These are phyloP conservation scores for Lasioglossum pauxillum DNA, from an alignment of 2,888 invertebrate species.

Conservation along the genomic window DNA sequence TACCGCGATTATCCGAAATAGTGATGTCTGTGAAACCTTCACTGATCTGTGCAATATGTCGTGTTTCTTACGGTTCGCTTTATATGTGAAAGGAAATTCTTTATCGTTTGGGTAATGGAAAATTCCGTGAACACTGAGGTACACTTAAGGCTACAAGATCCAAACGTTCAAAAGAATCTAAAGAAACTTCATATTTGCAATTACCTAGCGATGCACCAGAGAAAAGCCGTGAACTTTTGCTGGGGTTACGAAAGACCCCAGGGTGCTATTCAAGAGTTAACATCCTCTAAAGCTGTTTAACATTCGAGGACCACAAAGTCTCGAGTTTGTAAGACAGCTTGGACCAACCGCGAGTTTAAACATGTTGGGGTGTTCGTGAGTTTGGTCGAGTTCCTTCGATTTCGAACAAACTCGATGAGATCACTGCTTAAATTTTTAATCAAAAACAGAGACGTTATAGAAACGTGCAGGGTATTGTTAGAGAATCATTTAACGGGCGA, in stretches of 20 bases:
- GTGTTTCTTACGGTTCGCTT: too few relatives aligned
- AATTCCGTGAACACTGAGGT: too few relatives aligned
- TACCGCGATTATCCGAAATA: too few relatives aligned
- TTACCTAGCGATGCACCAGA: not conserved
- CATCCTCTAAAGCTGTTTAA: not conserved
- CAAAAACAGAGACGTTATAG: not conserved
- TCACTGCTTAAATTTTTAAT: not conserved
- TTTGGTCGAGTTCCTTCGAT: not conserved
- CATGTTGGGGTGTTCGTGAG: not conserved
- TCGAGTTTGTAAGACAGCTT: not conserved
- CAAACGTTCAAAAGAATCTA: too few relatives aligned
- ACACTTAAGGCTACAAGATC: too few relatives aligned
- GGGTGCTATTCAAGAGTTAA: not conserved
- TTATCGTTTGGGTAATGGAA: too few relatives aligned
- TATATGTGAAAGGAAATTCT: too few relatives aligned
- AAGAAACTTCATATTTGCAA: not conserved
- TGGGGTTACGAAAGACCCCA: not conserved
- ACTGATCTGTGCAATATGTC: too few relatives aligned
- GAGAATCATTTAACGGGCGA: constrained; percentile 68
- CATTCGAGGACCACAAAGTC: not conserved
- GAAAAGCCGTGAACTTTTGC: not conserved
- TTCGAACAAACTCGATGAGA: not conserved
- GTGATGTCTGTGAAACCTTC: too few relatives aligned
- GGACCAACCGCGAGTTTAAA: not conserved
- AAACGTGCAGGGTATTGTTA: not conserved